A percentile compares a stretch with the other conserved stretches of the same genome.
Evolutionary conservation across 2,888 invertebrate genomes (phyloP).

Genomic region (Therioaphis trifolii): DNA sequence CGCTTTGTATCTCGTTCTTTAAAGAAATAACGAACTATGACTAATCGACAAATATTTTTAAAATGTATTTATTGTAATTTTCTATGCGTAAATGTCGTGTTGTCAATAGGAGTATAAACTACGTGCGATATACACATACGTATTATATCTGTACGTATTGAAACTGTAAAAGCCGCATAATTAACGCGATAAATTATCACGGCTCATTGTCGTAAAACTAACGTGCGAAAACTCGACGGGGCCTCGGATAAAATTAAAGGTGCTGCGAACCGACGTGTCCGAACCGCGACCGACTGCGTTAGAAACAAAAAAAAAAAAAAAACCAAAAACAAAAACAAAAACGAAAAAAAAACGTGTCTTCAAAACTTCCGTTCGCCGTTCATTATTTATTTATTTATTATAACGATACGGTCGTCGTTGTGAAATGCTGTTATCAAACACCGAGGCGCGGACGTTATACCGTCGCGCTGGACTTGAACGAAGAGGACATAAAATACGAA

Average conservation of each 20-base stretch:
- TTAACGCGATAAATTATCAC: slow-evolving; percentile 27
- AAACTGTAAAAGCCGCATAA: neutral
- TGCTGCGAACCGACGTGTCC: no score
- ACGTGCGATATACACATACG: neutral
- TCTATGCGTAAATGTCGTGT: neutral
- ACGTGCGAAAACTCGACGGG: slow-evolving; percentile 10
- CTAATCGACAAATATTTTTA: slow-evolving; percentile 31
- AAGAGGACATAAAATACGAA: neutral
- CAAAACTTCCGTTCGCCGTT: neutral
- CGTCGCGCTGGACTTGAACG: neutral
- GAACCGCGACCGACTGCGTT: no score
- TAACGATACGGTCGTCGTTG: no score
- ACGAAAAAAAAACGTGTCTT: no score
- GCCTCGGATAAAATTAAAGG: neutral
- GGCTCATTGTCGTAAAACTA: neutral
- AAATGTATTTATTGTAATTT: slow-evolving; percentile 27
- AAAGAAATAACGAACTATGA: slow-evolving; percentile 47
- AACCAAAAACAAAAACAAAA: neutral
- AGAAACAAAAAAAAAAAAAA: no score
- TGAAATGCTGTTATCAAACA: no score
- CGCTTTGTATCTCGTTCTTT: neutral
- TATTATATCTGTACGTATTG: neutral
- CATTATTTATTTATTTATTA: neutral
- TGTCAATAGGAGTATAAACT: slow-evolving; percentile 5
- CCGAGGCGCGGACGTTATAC: no score